A percentile compares a stretch with the other conserved stretches of the same genome.
These are phyloP conservation scores for Anableps anableps DNA, from an alignment of 2,797 vertebrate species.

Conservation along the genomic window DNA sequence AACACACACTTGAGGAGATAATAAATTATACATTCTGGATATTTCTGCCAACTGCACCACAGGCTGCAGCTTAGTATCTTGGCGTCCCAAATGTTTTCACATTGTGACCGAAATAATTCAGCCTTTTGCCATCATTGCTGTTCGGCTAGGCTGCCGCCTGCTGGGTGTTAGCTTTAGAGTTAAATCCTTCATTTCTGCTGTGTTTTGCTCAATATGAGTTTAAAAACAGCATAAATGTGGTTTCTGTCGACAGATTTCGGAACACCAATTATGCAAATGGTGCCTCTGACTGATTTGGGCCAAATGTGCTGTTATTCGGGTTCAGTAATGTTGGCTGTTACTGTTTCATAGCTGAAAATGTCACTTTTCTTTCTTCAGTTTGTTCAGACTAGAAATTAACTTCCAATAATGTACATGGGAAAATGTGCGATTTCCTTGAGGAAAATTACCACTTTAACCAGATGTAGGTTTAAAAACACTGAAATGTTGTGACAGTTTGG, in stretches of 20 bases:
- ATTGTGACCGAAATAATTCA: conserved; percentile 24
- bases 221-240: conserved; percentile 21
- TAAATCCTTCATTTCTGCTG: neutral
- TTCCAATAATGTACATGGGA: neutral
- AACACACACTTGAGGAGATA: no score
- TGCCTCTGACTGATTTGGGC: conserved; percentile 1
- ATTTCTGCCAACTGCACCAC: conserved; percentile 9
- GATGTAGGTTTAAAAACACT: neutral
- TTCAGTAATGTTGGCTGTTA: neutral
- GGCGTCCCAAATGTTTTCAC: conserved; percentile 21
- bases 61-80: conserved; percentile 13
- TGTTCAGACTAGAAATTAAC: neutral
- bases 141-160: conserved; percentile 18
- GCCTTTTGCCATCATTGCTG: conserved; percentile 31
- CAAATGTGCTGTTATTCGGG: conserved; percentile 2
- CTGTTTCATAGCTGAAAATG: neutral
- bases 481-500: no score
- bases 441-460: neutral
- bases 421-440: neutral
- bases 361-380: neutral
- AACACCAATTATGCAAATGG: neutral
- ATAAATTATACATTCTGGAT: conserved; percentile 46
- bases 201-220: conserved; percentile 13
- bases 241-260: conserved; percentile 7
- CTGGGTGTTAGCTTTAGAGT: neutral